phyloP scores from a whole-genome alignment of 1,140 invertebrate species.

The Cryptotermes secundus region DNA sequence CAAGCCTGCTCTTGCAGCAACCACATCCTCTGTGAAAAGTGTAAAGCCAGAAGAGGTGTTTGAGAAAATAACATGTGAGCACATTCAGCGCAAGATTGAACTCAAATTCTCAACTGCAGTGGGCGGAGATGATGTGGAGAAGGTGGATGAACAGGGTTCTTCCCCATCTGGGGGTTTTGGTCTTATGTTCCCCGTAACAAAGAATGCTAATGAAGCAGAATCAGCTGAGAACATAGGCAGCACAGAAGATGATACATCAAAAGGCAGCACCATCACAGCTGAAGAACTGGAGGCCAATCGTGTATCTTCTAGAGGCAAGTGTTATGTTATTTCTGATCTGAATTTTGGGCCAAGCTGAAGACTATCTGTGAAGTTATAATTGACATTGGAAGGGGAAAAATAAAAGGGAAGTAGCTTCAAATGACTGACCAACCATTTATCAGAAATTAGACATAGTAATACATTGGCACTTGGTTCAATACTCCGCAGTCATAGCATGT shows the following conservation, averaged over 20 bases:
- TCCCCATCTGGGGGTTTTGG: constrained; percentile 50
- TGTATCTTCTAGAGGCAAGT: constrained; percentile 56
- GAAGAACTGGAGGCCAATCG: constrained; percentile 68
- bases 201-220: constrained; percentile 43
- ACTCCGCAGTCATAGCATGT: too few relatives aligned
- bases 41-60: constrained; percentile 63
- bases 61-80: constrained; percentile 56
- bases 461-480: too few relatives aligned
- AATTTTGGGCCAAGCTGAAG: too few relatives aligned
- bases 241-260: constrained; percentile 37
- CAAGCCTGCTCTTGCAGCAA: constrained; percentile 49
- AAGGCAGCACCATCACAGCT: constrained; percentile 58
- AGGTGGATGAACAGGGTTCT: constrained; percentile 34
- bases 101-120: constrained; percentile 53
- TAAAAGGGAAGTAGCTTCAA: too few relatives aligned
- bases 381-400: too few relatives aligned
- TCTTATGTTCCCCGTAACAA: constrained; percentile 47
- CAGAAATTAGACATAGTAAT: too few relatives aligned
- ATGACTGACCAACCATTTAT: too few relatives aligned
- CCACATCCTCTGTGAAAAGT: constrained; percentile 43
- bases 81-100: constrained; percentile 58
- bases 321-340: too few relatives aligned
- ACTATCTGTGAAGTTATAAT: too few relatives aligned
- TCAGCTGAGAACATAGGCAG: constrained; percentile 41
- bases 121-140: constrained; percentile 35